A percentile compares a stretch with the other conserved stretches of the same genome.
Evolutionary conservation across 2,888 invertebrate species (phyloP).

Genomic region (Ommatoiulus sabulosus): DNA sequence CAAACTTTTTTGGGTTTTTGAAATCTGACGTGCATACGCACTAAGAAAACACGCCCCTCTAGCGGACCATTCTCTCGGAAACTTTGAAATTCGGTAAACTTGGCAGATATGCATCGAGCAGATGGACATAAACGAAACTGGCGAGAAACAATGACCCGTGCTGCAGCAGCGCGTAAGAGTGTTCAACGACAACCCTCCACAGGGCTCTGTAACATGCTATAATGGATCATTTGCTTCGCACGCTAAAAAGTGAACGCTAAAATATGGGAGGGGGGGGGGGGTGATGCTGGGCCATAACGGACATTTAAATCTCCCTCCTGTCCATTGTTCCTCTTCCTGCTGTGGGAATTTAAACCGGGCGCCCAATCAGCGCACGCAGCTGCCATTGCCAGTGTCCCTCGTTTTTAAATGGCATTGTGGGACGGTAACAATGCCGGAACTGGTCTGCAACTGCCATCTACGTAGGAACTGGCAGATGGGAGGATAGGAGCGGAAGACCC

Average conservation of each 20-base stretch:
- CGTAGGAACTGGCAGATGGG: conserved; percentile 17
- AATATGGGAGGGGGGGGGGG: no score
- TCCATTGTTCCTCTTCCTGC: conserved; percentile 36
- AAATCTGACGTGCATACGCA: background rate
- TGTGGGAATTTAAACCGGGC: conserved; percentile 8
- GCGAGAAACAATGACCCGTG: background rate
- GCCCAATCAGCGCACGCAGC: conserved; percentile 9
- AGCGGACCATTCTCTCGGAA: background rate
- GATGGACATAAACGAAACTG: conserved; percentile 3
- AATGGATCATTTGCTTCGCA: background rate
- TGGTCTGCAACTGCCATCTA: background rate
- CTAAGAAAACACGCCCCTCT: background rate
- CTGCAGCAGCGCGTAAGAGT: background rate
- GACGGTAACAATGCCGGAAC: conserved; percentile 1
- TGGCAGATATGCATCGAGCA: conserved; percentile 22
- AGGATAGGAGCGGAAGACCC: background rate
- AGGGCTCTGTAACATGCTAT: background rate
- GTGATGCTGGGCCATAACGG: conserved; percentile 6
- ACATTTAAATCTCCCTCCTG: conserved; percentile 36
- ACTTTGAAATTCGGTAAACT: background rate
- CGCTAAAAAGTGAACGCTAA: conserved; percentile 5
- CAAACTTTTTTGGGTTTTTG: background rate
- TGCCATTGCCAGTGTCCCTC: background rate
- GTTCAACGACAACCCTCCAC: background rate
- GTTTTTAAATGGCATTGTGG: background rate